Percentiles rank a stretch among this genome's conserved stretches.
Conservation (phyloP, 2,888 invertebrate species). For the Ophraella communa region DNA sequence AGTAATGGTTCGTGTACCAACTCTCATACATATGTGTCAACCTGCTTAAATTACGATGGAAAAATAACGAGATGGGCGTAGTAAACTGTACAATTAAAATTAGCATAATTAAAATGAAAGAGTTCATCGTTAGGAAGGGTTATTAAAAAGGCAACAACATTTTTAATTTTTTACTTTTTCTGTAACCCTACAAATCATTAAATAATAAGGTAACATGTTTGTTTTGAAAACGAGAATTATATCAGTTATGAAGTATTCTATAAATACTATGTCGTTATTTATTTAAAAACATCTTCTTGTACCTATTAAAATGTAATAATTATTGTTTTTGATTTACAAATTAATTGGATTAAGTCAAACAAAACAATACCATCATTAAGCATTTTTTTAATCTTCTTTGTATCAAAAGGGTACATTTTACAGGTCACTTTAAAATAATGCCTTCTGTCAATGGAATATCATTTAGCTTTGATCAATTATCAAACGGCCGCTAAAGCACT, state of each 20-base stretch:
- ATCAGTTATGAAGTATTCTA: too few relatives aligned
- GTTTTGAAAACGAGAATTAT: too few relatives aligned
- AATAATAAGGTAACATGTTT: neutral
- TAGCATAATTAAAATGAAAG: neutral
- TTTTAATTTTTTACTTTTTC: neutral
- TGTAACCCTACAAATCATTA: neutral
- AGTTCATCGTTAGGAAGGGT: neutral
- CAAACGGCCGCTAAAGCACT: constrained; percentile 5
- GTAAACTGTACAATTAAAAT: neutral
- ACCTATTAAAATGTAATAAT: too few relatives aligned
- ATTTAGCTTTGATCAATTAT: constrained; percentile 1
- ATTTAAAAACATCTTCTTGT: too few relatives aligned
- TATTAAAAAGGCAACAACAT: neutral
- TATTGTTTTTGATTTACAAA: too few relatives aligned
- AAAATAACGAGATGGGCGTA: neutral
- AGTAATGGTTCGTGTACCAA: neutral
- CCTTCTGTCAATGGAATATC: neutral
- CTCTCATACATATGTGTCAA: neutral
- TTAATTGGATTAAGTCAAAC: too few relatives aligned
- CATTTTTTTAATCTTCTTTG: neutral
- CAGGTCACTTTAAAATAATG: neutral
- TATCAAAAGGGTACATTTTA: neutral
- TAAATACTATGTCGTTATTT: too few relatives aligned
- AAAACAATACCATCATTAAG: neutral
- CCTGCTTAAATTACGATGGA: neutral